phyloP scores from a whole-genome alignment of 2,113 vertebrate genomes.

The Triplophysa tibetana region DNA sequence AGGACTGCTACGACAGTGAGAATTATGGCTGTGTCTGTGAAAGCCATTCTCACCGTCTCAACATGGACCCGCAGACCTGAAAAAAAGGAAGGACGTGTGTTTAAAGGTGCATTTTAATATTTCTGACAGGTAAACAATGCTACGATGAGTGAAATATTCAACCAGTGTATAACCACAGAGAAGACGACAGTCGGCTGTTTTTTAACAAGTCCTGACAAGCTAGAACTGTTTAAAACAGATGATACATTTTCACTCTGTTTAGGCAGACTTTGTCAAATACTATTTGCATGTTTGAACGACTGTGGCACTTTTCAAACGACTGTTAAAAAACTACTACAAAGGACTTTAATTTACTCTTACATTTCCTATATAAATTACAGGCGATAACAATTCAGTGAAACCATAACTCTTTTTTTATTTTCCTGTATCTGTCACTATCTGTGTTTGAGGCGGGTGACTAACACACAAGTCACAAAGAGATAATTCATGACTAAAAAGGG shows the following conservation, averaged over 20 bases:
- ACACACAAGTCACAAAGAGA: not conserved
- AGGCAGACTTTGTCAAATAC: not conserved
- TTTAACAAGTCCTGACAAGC: constrained; percentile 64
- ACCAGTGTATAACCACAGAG: not conserved
- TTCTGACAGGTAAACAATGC: not conserved
- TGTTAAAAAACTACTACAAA: too few relatives aligned
- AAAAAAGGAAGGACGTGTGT: not conserved
- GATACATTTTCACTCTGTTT: constrained; percentile 39
- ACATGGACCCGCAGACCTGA: constrained; percentile 59
- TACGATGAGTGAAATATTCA: not conserved
- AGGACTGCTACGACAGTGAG: constrained; percentile 64
- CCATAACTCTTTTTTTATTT: constrained; percentile 8
- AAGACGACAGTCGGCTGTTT: constrained; percentile 48
- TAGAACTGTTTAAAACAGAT: constrained; percentile 54
- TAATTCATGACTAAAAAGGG: not conserved
- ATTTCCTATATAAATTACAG: too few relatives aligned
- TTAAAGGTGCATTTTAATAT: not conserved
- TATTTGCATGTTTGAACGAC: not conserved
- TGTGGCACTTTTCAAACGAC: not conserved
- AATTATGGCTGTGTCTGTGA: constrained; percentile 52
- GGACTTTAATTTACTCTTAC: too few relatives aligned
- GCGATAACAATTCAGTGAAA: too few relatives aligned
- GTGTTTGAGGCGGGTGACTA: not conserved
- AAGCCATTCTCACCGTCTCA: constrained; percentile 64
- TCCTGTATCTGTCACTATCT: not conserved